Base-by-base conservation (phyloP, 2,888 invertebrate species). In the Dioctria rufipes region DNA sequence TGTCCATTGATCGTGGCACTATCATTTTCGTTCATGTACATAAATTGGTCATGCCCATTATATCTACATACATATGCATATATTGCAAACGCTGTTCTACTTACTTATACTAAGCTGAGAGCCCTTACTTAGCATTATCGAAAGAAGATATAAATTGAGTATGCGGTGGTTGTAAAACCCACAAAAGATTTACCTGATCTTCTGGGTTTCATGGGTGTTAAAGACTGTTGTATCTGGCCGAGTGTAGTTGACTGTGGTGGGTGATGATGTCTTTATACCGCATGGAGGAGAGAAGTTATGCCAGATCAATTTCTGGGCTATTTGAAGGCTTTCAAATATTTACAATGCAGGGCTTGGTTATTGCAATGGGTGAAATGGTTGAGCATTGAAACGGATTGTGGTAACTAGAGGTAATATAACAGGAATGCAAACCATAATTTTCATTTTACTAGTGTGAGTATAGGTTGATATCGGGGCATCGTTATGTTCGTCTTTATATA, bases 301-400 rank as follows among this genome's bases (percentile, higher is more conserved):
- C 61, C 61, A 37, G 37, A 61, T 61, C 61, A 61, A 54, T 61
- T 61, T 25, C 61, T 39, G 13, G 61, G 4, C 5, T 61, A 61
- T 61, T 61, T 61, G 6, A 37, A 39, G 61, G 61, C 61, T 61
- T 61, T 61, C 61, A 39, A 61, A 13, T 61, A 61, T 61, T 61
- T 61, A 6, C 25, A 39, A 25, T 6, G 25, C 37, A 61, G 61
- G 61, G 61, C 61, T 61, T 61, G 61, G 61, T 25, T 5, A 61
- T 61, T 25, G 25, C 37, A 37, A 39, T 61, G n/a, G 37, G 39
- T 11, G 39, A 25, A 25, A 61, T 61, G 61, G 6, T 39, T 61
- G 4, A 25, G 61, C 61, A 13, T 61, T 37, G 61, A 61, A 61
- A 61, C 25, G 61, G 61, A 61, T 25, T 61, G 61, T 25, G 61